These are phyloP conservation scores for Parazoanthus darwini DNA, from an alignment of 92 coral and sea anemone species.

Conservation along the genomic window DNA sequence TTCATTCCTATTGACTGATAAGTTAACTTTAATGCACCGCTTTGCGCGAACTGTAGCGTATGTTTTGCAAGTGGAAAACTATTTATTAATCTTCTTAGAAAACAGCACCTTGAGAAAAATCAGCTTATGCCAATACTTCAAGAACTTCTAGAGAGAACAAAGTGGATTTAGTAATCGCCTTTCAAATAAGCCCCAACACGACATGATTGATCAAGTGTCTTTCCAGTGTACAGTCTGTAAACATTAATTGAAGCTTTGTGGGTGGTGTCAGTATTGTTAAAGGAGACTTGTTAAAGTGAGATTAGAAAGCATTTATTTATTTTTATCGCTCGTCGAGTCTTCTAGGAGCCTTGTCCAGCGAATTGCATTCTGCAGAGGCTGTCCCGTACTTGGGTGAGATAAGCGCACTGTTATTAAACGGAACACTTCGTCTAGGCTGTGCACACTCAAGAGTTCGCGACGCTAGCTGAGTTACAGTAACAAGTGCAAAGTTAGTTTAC, in stretches of 20 bases:
- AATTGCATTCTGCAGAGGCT: slow-evolving; percentile 5
- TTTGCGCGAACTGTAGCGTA: slow-evolving; percentile 8
- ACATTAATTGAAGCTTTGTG: slow-evolving; percentile 79
- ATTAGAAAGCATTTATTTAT: slow-evolving; percentile 72
- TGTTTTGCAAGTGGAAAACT: slow-evolving; percentile 19
- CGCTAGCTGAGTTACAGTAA: slow-evolving; percentile 22
- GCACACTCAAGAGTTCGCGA: slow-evolving; percentile 21
- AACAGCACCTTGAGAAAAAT: neutral
- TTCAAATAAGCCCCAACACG: slow-evolving; percentile 32
- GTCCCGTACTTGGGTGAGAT: slow-evolving; percentile 22
- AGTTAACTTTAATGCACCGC: slow-evolving; percentile 50
- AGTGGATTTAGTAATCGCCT: slow-evolving; percentile 2
- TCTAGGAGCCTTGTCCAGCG: slow-evolving; percentile 32
- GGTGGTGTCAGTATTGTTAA: slow-evolving; percentile 80
- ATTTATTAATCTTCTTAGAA: neutral
- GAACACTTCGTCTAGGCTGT: slow-evolving; percentile 16
- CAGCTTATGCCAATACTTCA: neutral
- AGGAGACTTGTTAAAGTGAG: slow-evolving; percentile 69
- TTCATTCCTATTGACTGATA: slow-evolving; percentile 70
- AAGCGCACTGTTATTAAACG: slow-evolving; percentile 20
- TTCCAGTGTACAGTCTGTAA: slow-evolving; percentile 69
- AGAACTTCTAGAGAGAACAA: neutral
- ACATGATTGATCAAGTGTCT: slow-evolving; percentile 25
- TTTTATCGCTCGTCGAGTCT: slow-evolving; percentile 58
- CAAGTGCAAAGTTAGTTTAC: slow-evolving; percentile 35